Percentiles rank a stretch among this genome's conserved stretches.
phyloP scores from a whole-genome alignment of 2,113 vertebrate species.

The Chlamydotis undulata region DNA sequence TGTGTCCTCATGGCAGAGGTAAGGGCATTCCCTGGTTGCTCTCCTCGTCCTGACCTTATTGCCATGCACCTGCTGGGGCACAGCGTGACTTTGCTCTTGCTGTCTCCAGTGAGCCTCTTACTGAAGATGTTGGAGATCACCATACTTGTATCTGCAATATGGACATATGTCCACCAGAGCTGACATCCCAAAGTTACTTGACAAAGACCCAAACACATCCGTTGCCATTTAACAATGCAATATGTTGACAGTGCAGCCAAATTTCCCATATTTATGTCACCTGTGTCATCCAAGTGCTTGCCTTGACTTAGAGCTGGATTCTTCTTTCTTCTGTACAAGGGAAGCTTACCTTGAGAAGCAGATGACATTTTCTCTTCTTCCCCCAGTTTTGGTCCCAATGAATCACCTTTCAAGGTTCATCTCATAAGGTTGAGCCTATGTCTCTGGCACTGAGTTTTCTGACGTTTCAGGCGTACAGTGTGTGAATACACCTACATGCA shows the following conservation, averaged over 20 bases:
- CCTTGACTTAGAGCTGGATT: not conserved
- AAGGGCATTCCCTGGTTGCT: not conserved
- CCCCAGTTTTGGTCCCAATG: not conserved
- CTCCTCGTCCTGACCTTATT: not conserved
- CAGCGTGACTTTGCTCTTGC: not conserved
- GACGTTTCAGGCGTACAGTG: not conserved
- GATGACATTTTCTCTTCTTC: not conserved
- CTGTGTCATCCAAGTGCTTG: not conserved
- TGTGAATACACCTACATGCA: not conserved
- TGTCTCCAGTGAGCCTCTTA: not conserved
- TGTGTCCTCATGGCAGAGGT: not conserved
- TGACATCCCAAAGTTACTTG: not conserved
- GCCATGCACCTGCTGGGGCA: not conserved
- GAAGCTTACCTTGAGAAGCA: not conserved
- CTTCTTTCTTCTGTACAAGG: not conserved
- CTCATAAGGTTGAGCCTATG: not conserved
- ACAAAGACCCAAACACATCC: not conserved
- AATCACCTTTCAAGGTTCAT: not conserved
- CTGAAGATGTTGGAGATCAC: not conserved
- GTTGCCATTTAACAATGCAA: not conserved
- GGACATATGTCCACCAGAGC: not conserved
- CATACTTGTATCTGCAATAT: not conserved
- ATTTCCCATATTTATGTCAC: not conserved
- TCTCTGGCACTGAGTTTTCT: not conserved
- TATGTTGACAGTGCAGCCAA: not conserved